Base-by-base conservation (phyloP, 2,888 invertebrate species). In the Metallyticus violacea region DNA sequence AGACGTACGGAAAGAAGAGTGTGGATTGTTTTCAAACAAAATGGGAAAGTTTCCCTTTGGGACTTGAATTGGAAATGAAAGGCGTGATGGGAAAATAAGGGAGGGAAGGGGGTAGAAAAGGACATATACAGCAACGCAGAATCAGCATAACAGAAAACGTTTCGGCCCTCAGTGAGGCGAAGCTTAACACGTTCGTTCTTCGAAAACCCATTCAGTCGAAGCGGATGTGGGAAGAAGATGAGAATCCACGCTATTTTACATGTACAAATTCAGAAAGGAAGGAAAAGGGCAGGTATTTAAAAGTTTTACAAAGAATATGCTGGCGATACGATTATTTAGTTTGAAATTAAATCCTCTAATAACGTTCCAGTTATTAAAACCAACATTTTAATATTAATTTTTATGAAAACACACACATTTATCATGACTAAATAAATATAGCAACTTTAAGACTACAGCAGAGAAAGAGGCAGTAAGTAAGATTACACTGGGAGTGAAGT, bases 21-120 rank as follows among this genome's bases (percentile, higher is more conserved):
- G 77, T 26, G 87, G 82, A 85, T 85, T 87, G 87, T 85, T 85
- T 87, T 87, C 81, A 78, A 85, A 87, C 83, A 85, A 85, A 85
- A 77, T 82, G 85, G 80, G 78, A 87, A 87, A 87, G 85, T 87
- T 87, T 86, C 84, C 84, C 86, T 78, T 83, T 83, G 79, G 80
- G 84, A 79, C 86, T 86, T 84, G 86, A 79, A 86, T 84, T 84
- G 83, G 79, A 85, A 87, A 87, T 85, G 85, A 85, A 87, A 87
- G 87, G 80, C 83, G 79, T 77, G 77, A 77, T 85, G 82, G 85
- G 85, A 85, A 82, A 85, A 28, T 28, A 26, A 40, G 25, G 77
- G n/a, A 4, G 77, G 77, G 25, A 27, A 25, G 15, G 77, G 28
- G 81, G 40, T 7, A 4, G 81, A 81, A 62, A 7, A 25, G 62